Percentiles rank a stretch among this genome's conserved stretches.
Conservation (phyloP, 2,113 vertebrate species). For the Oreocharis arfaki region DNA sequence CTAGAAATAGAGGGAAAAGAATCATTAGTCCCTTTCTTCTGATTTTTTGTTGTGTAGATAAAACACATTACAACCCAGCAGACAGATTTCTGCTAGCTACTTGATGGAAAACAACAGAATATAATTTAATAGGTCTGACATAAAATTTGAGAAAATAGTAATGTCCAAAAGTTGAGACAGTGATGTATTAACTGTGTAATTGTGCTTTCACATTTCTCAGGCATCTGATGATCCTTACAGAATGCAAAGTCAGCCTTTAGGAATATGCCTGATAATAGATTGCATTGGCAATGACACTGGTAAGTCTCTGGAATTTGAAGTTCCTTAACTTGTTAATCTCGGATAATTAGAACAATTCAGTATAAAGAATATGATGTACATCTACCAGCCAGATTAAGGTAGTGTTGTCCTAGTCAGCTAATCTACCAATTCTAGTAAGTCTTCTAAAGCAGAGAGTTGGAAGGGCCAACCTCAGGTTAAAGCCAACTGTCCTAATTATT, state of each 20-base stretch:
- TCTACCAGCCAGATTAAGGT: neutral
- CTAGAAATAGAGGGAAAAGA: neutral
- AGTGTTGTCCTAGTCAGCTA: neutral
- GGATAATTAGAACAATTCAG: neutral
- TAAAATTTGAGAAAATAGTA: neutral
- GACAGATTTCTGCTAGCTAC: neutral
- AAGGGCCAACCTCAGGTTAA: neutral
- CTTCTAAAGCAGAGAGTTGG: neutral
- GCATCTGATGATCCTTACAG: slow-evolving; percentile 72
- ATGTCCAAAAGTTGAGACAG: neutral
- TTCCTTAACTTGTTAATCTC: neutral
- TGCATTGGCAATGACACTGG: slow-evolving; percentile 86
- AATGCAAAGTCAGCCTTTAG: slow-evolving; percentile 76
- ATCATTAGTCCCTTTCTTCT: neutral
- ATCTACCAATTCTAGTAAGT: neutral
- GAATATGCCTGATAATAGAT: slow-evolving; percentile 90
- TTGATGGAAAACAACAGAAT: neutral
- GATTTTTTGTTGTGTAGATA: neutral
- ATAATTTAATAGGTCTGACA: neutral
- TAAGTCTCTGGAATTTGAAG: slow-evolving; percentile 61
- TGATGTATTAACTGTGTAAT: neutral
- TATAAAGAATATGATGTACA: neutral
- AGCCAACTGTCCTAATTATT: neutral
- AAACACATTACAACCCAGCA: neutral
- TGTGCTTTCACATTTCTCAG: slow-evolving; percentile 37